phyloP scores from a whole-genome alignment of 2,797 vertebrate genomes.

The Girardinus metallicus region DNA sequence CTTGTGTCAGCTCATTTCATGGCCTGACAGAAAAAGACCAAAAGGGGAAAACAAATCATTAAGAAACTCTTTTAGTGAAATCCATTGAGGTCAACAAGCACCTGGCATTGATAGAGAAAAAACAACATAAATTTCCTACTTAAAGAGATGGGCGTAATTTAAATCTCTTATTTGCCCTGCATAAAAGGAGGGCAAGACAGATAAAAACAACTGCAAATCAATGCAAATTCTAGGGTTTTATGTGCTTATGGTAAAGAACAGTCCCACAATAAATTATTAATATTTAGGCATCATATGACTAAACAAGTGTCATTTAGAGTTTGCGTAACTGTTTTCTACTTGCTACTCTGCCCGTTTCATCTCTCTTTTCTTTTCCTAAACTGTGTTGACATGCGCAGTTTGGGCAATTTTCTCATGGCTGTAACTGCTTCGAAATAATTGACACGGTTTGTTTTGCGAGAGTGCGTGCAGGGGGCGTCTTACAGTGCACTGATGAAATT shows the following conservation, averaged over 20 bases:
- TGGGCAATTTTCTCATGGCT: slow-evolving; percentile 33
- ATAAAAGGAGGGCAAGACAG: neutral
- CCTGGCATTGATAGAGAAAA: slow-evolving; percentile 5
- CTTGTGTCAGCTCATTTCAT: slow-evolving; percentile 30
- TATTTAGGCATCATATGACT: slow-evolving; percentile 1
- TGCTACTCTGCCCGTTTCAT: neutral
- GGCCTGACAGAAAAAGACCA: slow-evolving; percentile 45
- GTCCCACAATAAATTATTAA: neutral
- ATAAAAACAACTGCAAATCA: neutral
- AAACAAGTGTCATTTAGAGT: slow-evolving; percentile 4
- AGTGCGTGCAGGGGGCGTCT: slow-evolving; percentile 35
- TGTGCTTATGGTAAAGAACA: slow-evolving; percentile 8
- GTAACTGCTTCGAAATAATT: slow-evolving; percentile 37
- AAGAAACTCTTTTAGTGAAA: slow-evolving; percentile 26
- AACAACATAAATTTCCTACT: neutral
- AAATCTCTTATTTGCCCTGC: neutral
- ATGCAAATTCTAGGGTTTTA: neutral
- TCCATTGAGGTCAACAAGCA: slow-evolving; percentile 3
- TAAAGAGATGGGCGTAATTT: neutral
- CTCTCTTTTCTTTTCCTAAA: slow-evolving; percentile 20
- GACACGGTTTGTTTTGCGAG: slow-evolving; percentile 31
- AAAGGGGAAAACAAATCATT: slow-evolving; percentile 30
- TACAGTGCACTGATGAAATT: slow-evolving; percentile 72
- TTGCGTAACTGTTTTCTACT: slow-evolving; percentile 17
- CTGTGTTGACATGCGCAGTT: slow-evolving; percentile 31